These are phyloP conservation scores for Peromyscus leucopus DNA, from an alignment of 2,113 vertebrate species.

Conservation along the genomic window DNA sequence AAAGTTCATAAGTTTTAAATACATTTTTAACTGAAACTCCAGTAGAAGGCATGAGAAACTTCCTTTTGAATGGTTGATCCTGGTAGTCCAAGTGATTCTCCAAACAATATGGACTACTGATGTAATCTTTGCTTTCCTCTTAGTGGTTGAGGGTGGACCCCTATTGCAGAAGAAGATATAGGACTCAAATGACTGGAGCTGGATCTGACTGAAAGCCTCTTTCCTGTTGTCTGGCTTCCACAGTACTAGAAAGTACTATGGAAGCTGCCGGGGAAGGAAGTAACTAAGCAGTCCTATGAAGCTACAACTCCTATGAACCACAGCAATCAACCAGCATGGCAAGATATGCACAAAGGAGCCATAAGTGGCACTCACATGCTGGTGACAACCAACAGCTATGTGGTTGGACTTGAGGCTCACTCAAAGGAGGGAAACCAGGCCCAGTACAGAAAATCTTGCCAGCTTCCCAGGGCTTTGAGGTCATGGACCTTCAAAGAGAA, in stretches of 20 bases:
- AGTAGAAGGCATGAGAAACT: neutral
- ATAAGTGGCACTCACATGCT: neutral
- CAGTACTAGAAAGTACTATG: neutral
- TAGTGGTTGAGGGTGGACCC: neutral
- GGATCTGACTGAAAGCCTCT: neutral
- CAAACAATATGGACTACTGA: neutral
- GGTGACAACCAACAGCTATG: neutral
- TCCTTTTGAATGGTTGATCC: neutral
- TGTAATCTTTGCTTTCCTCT: neutral
- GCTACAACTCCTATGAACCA: neutral
- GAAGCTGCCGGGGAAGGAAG: neutral
- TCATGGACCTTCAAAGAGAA: neutral
- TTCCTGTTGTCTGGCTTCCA: neutral
- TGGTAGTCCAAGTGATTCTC: neutral
- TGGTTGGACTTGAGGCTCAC: neutral
- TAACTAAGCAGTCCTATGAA: neutral
- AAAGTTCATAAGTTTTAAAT: neutral
- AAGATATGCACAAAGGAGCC: neutral
- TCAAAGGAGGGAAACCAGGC: neutral
- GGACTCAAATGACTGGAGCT: neutral
- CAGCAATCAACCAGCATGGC: neutral
- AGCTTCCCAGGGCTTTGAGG: neutral
- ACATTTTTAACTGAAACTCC: neutral
- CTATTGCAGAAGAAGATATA: neutral
- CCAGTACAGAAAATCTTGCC: neutral